These are phyloP conservation scores for Cartodere bifasciata DNA, from an alignment of 2,888 invertebrate genomes.

Conservation along the genomic window DNA sequence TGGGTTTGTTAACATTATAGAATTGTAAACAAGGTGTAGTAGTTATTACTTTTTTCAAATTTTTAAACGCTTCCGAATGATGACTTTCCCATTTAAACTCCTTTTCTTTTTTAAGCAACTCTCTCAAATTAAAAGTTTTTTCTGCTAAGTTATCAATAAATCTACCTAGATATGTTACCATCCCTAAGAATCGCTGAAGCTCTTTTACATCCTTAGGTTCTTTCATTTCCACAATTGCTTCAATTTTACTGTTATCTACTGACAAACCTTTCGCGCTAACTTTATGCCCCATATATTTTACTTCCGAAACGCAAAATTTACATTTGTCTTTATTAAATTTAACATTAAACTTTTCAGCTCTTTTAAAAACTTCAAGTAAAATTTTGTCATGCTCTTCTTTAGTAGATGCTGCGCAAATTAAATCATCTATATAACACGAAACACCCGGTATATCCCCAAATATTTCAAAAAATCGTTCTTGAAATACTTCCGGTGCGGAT, in stretches of 20 bases:
- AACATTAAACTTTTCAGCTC: conserved; percentile 9
- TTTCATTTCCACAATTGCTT: conserved; percentile 9
- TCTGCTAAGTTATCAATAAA: conserved; percentile 15
- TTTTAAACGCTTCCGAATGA: conserved; percentile 19
- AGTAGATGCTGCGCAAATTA: conserved; percentile 17
- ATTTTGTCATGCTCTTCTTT: conserved; percentile 17
- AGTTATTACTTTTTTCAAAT: conserved; percentile 21
- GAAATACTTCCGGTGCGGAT: conserved; percentile 20
- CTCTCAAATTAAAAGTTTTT: conserved; percentile 16
- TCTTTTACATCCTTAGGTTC: conserved; percentile 10
- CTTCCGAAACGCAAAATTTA: conserved; percentile 11
- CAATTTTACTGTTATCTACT: conserved; percentile 9
- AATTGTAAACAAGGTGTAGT: conserved; percentile 21
- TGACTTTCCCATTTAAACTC: conserved; percentile 16
- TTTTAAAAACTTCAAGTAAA: conserved; percentile 14
- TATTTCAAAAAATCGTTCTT: conserved; percentile 15
- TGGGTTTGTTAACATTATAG: conserved; percentile 19
- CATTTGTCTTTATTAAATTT: conserved; percentile 17
- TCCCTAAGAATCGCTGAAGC: conserved; percentile 18
- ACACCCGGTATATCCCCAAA: conserved; percentile 16
- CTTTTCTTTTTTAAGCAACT: conserved; percentile 15
- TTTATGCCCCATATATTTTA: conserved; percentile 16
- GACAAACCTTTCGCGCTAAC: conserved; percentile 16
- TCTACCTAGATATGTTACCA: conserved; percentile 16
- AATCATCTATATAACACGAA: conserved; percentile 19